Conservation (phyloP, 2,888 invertebrate genomes). For the Cremastinae sp. region DNA sequence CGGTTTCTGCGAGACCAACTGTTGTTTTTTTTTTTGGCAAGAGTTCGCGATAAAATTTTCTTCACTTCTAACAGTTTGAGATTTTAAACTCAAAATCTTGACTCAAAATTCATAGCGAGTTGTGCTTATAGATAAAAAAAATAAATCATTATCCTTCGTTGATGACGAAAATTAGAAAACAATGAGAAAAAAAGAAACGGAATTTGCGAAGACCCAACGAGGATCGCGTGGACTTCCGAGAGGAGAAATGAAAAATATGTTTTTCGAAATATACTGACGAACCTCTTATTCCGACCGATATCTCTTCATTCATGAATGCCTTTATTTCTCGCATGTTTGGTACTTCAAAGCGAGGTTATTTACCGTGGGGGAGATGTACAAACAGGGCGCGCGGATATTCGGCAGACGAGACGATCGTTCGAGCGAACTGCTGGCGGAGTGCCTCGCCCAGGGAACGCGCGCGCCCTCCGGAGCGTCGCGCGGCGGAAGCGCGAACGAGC, state of each 20-base stretch:
- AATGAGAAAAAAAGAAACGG: too few relatives aligned
- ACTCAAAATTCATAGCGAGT: too few relatives aligned
- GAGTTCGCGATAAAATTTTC: too few relatives aligned
- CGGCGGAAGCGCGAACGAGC: constrained; percentile 7
- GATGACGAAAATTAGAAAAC: too few relatives aligned
- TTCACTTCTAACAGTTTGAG: too few relatives aligned
- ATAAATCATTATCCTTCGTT: too few relatives aligned
- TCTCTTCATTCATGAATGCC: constrained; percentile 16
- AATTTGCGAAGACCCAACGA: background rate
- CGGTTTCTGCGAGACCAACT: constrained; percentile 41
- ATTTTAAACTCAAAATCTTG: too few relatives aligned
- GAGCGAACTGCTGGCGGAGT: constrained; percentile 18
- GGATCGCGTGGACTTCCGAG: background rate
- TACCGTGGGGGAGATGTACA: constrained; percentile 19
- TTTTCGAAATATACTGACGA: background rate
- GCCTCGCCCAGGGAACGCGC: constrained; percentile 52
- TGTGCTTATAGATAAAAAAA: too few relatives aligned
- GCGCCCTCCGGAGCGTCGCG: constrained; percentile 52
- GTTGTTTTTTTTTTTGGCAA: too few relatives aligned
- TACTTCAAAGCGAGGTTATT: constrained; percentile 13
- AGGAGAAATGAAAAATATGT: background rate
- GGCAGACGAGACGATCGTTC: constrained; percentile 45
- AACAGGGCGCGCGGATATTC: constrained; percentile 34
- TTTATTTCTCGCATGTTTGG: background rate
- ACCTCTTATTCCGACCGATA: background rate